Evolutionary conservation across 2,888 invertebrate species (phyloP), one percentile per base, ranked within the genome.

Genomic region (Blomia tropicalis): DNA sequence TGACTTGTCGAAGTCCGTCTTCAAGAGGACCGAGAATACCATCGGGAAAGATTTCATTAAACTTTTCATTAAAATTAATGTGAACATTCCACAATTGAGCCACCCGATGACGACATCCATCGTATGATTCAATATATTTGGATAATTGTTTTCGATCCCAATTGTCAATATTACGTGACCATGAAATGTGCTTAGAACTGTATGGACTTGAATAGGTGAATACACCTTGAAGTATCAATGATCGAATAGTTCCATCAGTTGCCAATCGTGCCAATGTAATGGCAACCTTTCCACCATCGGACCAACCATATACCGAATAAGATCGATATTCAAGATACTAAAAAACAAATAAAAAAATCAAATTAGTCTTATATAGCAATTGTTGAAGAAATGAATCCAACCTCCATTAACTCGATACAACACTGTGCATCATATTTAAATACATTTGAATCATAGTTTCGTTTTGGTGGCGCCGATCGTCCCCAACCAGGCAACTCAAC

Each of bases 241-340:
- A 32, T 19, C n/a, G 3, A 7, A 27, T 23, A 19, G 23, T 43
- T 4, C 22, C 29, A n/a, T 11, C 25, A 17, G 17, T 32, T 2
- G 23, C 25, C 32, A 2, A 19, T 5, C 2, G 69, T 71, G 75
- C 73, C 23, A 74, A 63, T 14, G 74, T 69, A 67, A 75, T 53
- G 7, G 68, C 73, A 2, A 71, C 70, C 25, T 69, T 72, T 1
- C 72, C 75, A 3, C 75, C 75, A 67, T 75, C 75, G 69, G 72
- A 72, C 73, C 73, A 75, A 2, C 75, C 74, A 19, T 73, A 66
- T 1, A 74, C 60, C 0, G 73, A 73, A 56, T 70, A 67, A 11
- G 14, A 7, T 2, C 41, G 7, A 61, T 61, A 41, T 2, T 32
- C 63, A 31, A 64, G 43, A 41, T 64, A 36, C 62, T 47, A 47